These are phyloP conservation scores for Coryphaenoides rupestris DNA, from an alignment of 2,113 vertebrate species.

Conservation along the genomic window DNA sequence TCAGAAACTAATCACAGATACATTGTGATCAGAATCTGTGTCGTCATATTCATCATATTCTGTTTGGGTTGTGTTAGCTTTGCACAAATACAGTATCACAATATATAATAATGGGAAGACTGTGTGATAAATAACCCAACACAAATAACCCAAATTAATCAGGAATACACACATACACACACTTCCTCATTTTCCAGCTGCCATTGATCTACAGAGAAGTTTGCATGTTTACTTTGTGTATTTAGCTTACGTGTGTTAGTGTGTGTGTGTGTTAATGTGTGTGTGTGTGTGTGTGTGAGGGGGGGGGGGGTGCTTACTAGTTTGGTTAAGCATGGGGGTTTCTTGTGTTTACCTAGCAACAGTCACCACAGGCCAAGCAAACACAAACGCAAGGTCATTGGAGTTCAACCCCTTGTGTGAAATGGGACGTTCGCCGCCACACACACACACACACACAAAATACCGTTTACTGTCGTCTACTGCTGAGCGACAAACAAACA, in stretches of 20 bases:
- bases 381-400: slow-evolving; percentile 21
- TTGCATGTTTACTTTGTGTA: slow-evolving; percentile 25
- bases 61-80: too few species aligned
- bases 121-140: too few species aligned
- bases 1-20: too few species aligned
- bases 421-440: not conserved
- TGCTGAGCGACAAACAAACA: not conserved
- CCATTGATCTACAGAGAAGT: slow-evolving; percentile 24
- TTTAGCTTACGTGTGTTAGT: slow-evolving; percentile 4
- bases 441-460: slow-evolving; percentile 17
- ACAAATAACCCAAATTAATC: too few species aligned
- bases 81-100: too few species aligned
- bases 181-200: slow-evolving; percentile 69
- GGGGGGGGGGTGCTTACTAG: not conserved
- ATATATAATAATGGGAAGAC: too few species aligned
- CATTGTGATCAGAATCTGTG: too few species aligned
- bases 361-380: slow-evolving; percentile 39
- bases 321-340: slow-evolving; percentile 8
- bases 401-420: slow-evolving; percentile 4
- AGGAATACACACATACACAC: slow-evolving; percentile 16
- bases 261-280: not conserved
- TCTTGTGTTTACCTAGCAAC: slow-evolving; percentile 31
- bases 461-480: not conserved
- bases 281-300: too few species aligned
- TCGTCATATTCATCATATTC: too few species aligned